Evolutionary conservation across 2,113 vertebrate genomes (phyloP).

Genomic region (Periophthalmodon schlosseri): DNA sequence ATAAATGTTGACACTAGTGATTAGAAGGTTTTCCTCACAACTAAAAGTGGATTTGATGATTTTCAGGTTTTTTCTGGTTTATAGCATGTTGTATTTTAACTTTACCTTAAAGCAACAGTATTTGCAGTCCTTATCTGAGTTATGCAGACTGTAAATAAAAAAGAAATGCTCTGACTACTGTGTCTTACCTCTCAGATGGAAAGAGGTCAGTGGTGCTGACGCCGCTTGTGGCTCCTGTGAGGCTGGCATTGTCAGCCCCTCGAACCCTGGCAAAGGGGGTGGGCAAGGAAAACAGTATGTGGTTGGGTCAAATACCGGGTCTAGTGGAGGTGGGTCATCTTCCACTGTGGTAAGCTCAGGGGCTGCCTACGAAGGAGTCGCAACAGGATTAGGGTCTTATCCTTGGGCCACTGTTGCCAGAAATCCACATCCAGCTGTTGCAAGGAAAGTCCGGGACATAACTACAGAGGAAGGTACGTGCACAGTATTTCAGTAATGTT

Average conservation of each 20-base stretch:
- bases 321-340: neutral
- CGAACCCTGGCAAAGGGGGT: neutral
- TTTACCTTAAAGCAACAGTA: no score
- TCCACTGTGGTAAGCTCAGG: neutral
- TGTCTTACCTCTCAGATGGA: slow-evolving; percentile 55
- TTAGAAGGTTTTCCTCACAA: neutral
- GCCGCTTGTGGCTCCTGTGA: slow-evolving; percentile 58
- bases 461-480: slow-evolving; percentile 31
- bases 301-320: neutral
- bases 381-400: neutral
- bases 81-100: no score
- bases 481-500: neutral
- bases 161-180: neutral
- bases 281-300: neutral
- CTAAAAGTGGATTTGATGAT: neutral
- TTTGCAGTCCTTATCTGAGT: no score
- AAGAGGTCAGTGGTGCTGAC: slow-evolving; percentile 48
- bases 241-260: neutral
- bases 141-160: neutral
- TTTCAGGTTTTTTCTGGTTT: no score
- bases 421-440: neutral
- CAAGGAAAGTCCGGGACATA: slow-evolving; percentile 35
- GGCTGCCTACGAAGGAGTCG: neutral
- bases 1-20: no score
- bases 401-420: neutral